Conservation (phyloP, 2,113 vertebrate species). For the Forbesichthys agassizii region DNA sequence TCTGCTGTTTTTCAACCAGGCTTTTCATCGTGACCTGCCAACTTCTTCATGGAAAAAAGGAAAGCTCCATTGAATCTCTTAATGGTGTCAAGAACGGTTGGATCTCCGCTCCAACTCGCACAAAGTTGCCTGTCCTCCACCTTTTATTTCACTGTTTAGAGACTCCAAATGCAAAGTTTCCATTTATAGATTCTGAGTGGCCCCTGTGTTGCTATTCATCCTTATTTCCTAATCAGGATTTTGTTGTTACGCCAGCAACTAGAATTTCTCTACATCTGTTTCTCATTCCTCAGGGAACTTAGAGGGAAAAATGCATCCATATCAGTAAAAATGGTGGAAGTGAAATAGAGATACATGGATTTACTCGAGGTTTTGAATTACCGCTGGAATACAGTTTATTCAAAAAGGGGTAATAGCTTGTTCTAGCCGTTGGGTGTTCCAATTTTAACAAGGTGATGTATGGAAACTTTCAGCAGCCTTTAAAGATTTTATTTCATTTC, state of each 20-base stretch:
- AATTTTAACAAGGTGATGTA: conserved; percentile 11
- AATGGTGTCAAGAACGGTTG: conserved; percentile 23
- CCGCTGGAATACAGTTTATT: conserved; percentile 36
- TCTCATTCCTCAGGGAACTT: conserved; percentile 51
- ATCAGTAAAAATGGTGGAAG: conserved; percentile 57
- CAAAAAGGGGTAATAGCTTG: conserved; percentile 31
- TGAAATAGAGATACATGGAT: conserved; percentile 51
- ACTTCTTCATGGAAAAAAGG: conserved; percentile 41
- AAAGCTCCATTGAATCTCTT: conserved; percentile 33
- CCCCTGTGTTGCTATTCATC: conserved; percentile 41
- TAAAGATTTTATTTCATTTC: conserved; percentile 4
- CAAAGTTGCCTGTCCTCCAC: conserved; percentile 37
- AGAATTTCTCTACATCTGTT: conserved; percentile 64
- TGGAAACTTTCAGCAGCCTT: conserved; percentile 7
- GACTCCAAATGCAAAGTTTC: conserved; percentile 49
- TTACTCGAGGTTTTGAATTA: conserved; percentile 44
- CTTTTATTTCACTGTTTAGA: conserved; percentile 33
- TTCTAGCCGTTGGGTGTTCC: conserved; percentile 26
- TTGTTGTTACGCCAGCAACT: conserved; percentile 36
- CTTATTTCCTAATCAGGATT: conserved; percentile 40
- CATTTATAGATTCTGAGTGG: conserved; percentile 35
- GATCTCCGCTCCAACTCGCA: conserved; percentile 46
- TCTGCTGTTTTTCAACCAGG: conserved; percentile 39
- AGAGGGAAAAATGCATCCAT: conserved; percentile 50
- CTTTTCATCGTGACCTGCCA: conserved; percentile 46